Base-by-base conservation (phyloP, 2,888 invertebrate genomes). In the Drymonia ruficornis region DNA sequence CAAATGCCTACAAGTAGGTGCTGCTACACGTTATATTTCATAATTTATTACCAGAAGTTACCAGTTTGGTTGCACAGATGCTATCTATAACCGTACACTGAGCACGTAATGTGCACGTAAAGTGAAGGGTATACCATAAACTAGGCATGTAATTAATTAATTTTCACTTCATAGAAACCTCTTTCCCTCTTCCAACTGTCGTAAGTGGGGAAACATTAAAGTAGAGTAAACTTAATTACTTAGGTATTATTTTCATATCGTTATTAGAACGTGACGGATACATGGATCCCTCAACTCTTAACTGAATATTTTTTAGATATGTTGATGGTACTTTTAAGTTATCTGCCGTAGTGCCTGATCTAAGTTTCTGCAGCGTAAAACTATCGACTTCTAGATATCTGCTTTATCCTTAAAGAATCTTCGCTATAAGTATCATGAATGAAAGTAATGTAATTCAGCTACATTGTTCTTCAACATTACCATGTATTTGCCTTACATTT, bases 11-110 rank as follows among this genome's bases (percentile, higher is more conserved):
- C 59, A 56, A 52, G 56, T 50, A 48, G 44, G 54, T 51, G 58
- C 55, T 45, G 60, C 56, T 57, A 65, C 59, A 56, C 49, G 55
- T 47, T 50, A 56, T 56, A 55, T 69, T 69, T 67, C 71, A 69
- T 67, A 70, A 69, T 71, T 69, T 68, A 70, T 59, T 58, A 52
- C 55, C 49, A 52, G 64, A 61, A 63, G 48, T 58, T 64, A 59
- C 61, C 54, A 53, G 52, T 56, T 50, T 50, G 55, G 64, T 61
- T 61, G 59, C 70, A 59, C 60, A 57, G 68, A 70, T 68, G 64
- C 56, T 68, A 68, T 68, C 64, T 18, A 49, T 40, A 55, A 52
- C 60, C 61, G 61, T 58, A 55, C 45, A 28, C 31, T 31, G 18
- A 47, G 16, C 47, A 18, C 47, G 34, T 47, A 47, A 31, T 18